Evolutionary conservation across 2,888 invertebrate genomes (phyloP), one percentile per base, ranked within the genome.

Genomic region (Frankliniella intonsa): DNA sequence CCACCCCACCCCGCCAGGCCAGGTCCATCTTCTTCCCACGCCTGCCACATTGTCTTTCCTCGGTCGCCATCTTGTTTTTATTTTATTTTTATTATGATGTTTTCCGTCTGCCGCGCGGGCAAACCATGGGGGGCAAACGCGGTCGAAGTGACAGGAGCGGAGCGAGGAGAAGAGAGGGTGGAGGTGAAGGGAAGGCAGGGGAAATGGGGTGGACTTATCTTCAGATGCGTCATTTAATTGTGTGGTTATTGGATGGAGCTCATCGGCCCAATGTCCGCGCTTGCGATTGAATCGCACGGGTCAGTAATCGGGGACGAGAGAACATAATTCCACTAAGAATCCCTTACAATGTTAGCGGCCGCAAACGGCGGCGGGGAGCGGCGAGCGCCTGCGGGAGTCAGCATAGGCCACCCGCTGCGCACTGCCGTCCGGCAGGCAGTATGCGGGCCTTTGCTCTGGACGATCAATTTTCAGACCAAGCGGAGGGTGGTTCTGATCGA

Each of bases 21-120:
- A 62, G n/a, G 62, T 62, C 69, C 25, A 25, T 76, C 69, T 25
- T 25, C 22, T 76, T 76, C 69, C 69, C 69, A 76, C 69, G 69
- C 25, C 69, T 25, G 25, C 25, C 69, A 76, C 69, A 76, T 76
- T 76, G 69, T 76, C 69, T 76, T 62, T n/a, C 62, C 62, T 62
- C 69, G 69, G 25, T 12, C 69, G 69, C 69, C 69, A 76, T 76
- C 69, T 76, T 76, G 69, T 76, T 76, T 76, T 76, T 25, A 12
- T 76, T 22, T 25, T 76, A 10, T 12, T 76, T 76, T 76, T 25
- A 25, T 76, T 25, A 25, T 76, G 12, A 12, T 76, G 8, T 76
- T 22, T 76, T 69, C 7, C 25, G 12, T 76, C 69, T 25, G 25
- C 69, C 3, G 25, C 25, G 22, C 22, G 22, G 25, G 62, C 17